Percentiles rank a stretch among this genome's conserved stretches.
Evolutionary conservation across 2,888 invertebrate genomes (phyloP).

Genomic region (Thera obeliscata): DNA sequence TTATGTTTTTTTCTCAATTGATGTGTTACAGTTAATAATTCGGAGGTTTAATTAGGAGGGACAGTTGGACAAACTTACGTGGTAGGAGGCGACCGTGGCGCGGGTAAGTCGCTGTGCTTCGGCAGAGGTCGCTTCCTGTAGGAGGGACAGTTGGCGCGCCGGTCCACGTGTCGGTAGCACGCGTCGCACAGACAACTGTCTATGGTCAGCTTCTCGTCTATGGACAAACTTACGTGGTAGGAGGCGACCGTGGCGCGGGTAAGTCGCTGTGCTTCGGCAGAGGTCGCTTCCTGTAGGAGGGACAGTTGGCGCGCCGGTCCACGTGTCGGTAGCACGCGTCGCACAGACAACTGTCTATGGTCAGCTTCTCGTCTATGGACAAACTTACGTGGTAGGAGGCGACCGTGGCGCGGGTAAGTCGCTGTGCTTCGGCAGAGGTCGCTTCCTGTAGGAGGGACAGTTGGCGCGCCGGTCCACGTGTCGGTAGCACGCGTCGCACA

Average conservation of each 20-base stretch:
- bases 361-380: slow-evolving; percentile 89
- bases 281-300: not conserved
- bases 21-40: no score
- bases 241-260: no score
- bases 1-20: no score
- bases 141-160: not conserved
- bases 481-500: slow-evolving; percentile 94
- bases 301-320: slow-evolving; percentile 67
- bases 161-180: slow-evolving; percentile 93
- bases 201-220: slow-evolving; percentile 90
- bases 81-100: no score
- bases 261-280: not conserved
- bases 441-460: not conserved
- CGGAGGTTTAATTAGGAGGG: no score
- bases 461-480: slow-evolving; percentile 86
- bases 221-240: no score
- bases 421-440: not conserved
- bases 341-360: slow-evolving; percentile 87
- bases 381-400: not conserved
- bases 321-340: slow-evolving; percentile 95
- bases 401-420: no score
- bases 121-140: not conserved
- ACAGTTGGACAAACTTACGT: no score
- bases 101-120: not conserved
- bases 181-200: slow-evolving; percentile 90